phyloP scores from a whole-genome alignment of 2,797 vertebrate genomes.

The Phaenicophaeus curvirostris region DNA sequence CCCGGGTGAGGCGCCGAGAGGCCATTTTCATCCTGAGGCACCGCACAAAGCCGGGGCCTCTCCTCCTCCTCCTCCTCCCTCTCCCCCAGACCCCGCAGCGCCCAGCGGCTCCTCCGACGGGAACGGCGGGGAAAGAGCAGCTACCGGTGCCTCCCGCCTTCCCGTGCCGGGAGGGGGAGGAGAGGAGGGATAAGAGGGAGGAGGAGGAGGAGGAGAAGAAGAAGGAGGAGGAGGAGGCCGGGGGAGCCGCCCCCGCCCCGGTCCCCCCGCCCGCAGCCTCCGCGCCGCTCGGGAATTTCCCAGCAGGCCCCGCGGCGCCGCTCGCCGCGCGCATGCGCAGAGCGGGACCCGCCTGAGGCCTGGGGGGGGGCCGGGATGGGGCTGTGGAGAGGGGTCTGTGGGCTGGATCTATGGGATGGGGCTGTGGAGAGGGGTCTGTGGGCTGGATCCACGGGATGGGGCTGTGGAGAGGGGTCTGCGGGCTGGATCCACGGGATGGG shows the following conservation, averaged over 20 bases:
- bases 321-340: neutral
- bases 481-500: too few relatives aligned
- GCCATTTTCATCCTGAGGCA: slow-evolving; percentile 79
- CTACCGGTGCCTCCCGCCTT: neutral
- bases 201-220: too few relatives aligned
- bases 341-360: too few relatives aligned
- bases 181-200: too few relatives aligned
- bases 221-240: neutral
- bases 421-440: too few relatives aligned
- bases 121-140: neutral
- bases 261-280: neutral
- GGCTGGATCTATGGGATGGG: too few relatives aligned
- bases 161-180: neutral
- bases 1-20: slow-evolving; percentile 86
- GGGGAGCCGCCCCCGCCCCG: neutral
- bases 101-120: neutral
- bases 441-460: too few relatives aligned
- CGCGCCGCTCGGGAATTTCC: neutral
- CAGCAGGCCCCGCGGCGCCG: neutral
- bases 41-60: neutral
- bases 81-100: too few relatives aligned
- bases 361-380: too few relatives aligned
- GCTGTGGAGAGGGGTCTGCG: too few relatives aligned
- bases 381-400: too few relatives aligned
- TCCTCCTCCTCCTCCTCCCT: too few relatives aligned